phyloP scores from a whole-genome alignment of 2,888 invertebrate species.

The Cheilosia vernalis region DNA sequence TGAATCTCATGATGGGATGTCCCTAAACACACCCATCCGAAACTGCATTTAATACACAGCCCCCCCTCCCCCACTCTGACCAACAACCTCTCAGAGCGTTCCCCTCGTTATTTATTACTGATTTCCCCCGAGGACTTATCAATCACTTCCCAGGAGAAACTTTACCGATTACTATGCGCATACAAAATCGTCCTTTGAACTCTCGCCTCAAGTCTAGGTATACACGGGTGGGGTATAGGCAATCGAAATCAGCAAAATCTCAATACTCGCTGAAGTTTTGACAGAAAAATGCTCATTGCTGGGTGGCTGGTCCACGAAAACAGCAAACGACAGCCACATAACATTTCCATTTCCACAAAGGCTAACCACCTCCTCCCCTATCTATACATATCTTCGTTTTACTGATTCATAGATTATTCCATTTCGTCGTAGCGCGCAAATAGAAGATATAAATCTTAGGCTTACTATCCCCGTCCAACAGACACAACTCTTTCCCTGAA shows the following conservation, averaged over 20 bases:
- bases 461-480: slow-evolving; percentile 59
- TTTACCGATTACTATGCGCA: slow-evolving; percentile 38
- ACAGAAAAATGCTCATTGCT: slow-evolving; percentile 39
- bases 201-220: slow-evolving; percentile 42
- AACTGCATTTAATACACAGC: slow-evolving; percentile 12
- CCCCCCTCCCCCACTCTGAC: neutral
- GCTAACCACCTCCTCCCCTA: neutral
- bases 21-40: neutral
- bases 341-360: slow-evolving; percentile 14
- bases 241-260: slow-evolving; percentile 43
- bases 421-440: slow-evolving; percentile 54
- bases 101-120: slow-evolving; percentile 54
- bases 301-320: neutral
- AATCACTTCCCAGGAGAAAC: slow-evolving; percentile 54
- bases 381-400: neutral
- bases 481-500: slow-evolving; percentile 68
- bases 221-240: neutral
- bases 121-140: slow-evolving; percentile 55
- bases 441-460: slow-evolving; percentile 73
- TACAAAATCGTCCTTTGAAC: slow-evolving; percentile 40
- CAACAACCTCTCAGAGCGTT: slow-evolving; percentile 1
- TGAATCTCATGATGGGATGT: neutral
- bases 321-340: neutral
- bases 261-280: slow-evolving; percentile 61
- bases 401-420: slow-evolving; percentile 54